A percentile compares a stretch with the other conserved stretches of the same genome.
Evolutionary conservation across 2,888 invertebrate species (phyloP).

Genomic region (Calephelis perditalis): DNA sequence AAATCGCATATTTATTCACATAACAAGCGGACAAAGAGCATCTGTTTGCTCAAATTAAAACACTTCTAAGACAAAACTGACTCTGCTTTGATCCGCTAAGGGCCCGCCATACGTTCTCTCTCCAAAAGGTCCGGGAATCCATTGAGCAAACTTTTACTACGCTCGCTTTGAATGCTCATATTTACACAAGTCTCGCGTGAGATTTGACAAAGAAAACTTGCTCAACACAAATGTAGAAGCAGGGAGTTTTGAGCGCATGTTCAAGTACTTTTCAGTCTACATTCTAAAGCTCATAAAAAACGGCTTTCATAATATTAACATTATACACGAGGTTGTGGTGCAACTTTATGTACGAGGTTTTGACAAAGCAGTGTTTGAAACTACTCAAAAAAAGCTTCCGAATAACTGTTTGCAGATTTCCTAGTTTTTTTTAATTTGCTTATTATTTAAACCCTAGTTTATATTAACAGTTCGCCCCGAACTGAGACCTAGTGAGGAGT

Average conservation of each 20-base stretch:
- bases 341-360: neutral
- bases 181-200: slow-evolving; percentile 48
- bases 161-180: slow-evolving; percentile 27
- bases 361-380: neutral
- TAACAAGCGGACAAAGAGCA: slow-evolving; percentile 6
- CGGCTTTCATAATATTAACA: slow-evolving; percentile 10
- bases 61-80: slow-evolving; percentile 10
- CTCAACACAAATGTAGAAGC: slow-evolving; percentile 23
- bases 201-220: slow-evolving; percentile 57
- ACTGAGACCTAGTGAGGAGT: too few relatives aligned
- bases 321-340: slow-evolving; percentile 2
- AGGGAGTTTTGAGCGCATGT: slow-evolving; percentile 3
- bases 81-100: slow-evolving; percentile 8
- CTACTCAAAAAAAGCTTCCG: neutral
- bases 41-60: slow-evolving; percentile 10
- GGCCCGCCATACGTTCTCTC: slow-evolving; percentile 8
- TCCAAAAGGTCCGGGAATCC: slow-evolving; percentile 12
- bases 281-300: slow-evolving; percentile 6
- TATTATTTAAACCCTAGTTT: too few relatives aligned
- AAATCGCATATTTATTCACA: slow-evolving; percentile 7
- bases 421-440: too few relatives aligned
- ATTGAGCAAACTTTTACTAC: slow-evolving; percentile 19
- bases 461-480: too few relatives aligned
- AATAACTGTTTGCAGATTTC: neutral
- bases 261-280: slow-evolving; percentile 11